These are phyloP conservation scores for Calidris pugnax DNA, from an alignment of 2,113 vertebrate species.

Conservation along the genomic window DNA sequence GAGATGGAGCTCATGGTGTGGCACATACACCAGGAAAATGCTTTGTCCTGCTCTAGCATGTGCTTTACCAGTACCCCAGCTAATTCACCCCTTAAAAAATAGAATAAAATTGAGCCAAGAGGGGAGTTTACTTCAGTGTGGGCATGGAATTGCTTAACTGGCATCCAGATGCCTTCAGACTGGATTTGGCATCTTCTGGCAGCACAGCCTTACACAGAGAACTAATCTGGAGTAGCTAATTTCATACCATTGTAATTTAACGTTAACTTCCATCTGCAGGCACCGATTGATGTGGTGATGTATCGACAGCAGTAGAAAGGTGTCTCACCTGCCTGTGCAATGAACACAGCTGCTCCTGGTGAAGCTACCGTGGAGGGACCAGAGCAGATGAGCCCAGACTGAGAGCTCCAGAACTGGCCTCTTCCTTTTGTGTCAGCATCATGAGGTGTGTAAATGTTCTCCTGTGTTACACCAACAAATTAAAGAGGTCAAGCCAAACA, in stretches of 20 bases:
- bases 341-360: background rate
- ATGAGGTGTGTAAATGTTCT: background rate
- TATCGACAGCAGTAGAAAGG: rapidly evolving
- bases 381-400: background rate
- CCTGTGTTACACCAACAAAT: background rate
- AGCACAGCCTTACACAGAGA: background rate
- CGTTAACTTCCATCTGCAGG: background rate
- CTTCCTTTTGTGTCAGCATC: background rate
- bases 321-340: rapidly evolving
- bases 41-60: background rate
- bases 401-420: background rate
- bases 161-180: background rate
- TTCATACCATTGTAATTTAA: background rate
- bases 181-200: background rate
- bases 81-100: background rate
- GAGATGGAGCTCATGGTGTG: background rate
- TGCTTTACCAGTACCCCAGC: background rate
- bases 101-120: rapidly evolving
- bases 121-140: background rate
- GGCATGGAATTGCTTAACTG: background rate
- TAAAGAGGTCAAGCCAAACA: background rate
- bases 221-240: background rate
- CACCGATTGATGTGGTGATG: background rate
- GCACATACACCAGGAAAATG: rapidly evolving
- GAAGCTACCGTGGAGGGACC: background rate